A percentile compares a stretch with the other conserved stretches of the same genome.
Conservation (phyloP, 2,797 vertebrate genomes). For the Lacerta agilis region DNA sequence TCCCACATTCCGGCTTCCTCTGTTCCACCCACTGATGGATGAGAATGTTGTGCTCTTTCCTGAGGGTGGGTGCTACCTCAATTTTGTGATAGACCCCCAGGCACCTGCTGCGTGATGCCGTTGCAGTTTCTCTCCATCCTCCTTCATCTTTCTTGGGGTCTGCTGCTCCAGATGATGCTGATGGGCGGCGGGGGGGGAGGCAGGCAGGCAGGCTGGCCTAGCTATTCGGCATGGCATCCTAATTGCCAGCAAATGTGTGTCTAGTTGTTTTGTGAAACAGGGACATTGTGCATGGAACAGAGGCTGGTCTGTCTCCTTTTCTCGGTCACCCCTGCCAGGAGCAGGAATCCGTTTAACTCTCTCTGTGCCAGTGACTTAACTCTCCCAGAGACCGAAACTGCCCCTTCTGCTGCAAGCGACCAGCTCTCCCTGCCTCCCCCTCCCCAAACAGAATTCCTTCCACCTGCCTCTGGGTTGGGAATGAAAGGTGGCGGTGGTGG, state of each 20-base stretch:
- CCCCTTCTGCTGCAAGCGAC: too few relatives aligned
- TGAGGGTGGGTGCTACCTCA: not conserved
- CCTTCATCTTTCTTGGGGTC: too few relatives aligned
- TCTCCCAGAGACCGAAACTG: not conserved
- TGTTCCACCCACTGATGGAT: too few relatives aligned
- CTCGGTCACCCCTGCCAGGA: slow-evolving; percentile 52
- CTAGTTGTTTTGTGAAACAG: slow-evolving; percentile 62
- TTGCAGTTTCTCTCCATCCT: not conserved
- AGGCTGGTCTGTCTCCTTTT: slow-evolving; percentile 65
- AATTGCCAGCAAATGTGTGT: slow-evolving; percentile 23
- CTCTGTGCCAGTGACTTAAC: slow-evolving; percentile 36
- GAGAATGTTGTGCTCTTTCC: not conserved
- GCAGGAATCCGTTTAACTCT: slow-evolving; percentile 67
- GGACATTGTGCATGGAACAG: slow-evolving; percentile 69
- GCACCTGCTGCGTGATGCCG: not conserved
- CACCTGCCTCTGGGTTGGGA: not conserved
- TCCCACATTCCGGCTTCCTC: not conserved
- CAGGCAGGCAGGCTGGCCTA: not conserved
- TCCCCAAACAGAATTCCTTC: not conserved
- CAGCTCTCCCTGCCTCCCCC: not conserved
- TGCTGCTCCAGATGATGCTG: not conserved
- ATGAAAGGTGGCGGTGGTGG: not conserved
- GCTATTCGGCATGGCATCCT: slow-evolving; percentile 1
- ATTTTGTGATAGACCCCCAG: rapidly evolving
- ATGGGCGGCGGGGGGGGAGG: too few relatives aligned